These are phyloP conservation scores for Hemithea aestivaria DNA, from an alignment of 2,888 invertebrate species.

Conservation along the genomic window DNA sequence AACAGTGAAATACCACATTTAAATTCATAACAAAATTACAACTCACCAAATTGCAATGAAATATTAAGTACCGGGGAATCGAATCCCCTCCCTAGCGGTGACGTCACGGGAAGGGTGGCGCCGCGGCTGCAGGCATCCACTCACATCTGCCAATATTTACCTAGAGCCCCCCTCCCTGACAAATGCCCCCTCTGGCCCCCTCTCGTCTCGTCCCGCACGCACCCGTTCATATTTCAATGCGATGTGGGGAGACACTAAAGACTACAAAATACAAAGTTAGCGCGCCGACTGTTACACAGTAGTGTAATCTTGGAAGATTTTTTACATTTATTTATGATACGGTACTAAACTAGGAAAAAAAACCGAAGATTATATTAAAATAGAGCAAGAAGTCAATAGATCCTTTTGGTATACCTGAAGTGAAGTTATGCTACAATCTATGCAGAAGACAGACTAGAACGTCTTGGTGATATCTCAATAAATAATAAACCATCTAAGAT, in stretches of 20 bases:
- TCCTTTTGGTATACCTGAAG: no score
- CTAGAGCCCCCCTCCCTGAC: conserved; percentile 52
- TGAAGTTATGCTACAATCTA: no score
- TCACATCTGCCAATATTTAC: conserved; percentile 84
- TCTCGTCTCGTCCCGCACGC: conserved; percentile 47
- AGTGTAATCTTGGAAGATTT: conserved; percentile 18
- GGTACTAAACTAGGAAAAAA: no score
- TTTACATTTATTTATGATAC: no score
- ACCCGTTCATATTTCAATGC: conserved; percentile 75
- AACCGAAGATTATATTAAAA: no score
- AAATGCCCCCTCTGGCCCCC: conserved; percentile 35
- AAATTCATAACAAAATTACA: conserved; percentile 30
- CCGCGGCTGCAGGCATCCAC: conserved; percentile 79
- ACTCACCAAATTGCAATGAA: conserved; percentile 27
- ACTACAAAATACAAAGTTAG: conserved; percentile 66
- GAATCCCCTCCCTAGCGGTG: conserved; percentile 51
- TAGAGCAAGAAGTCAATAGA: no score
- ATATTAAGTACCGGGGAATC: conserved; percentile 28
- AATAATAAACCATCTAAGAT: no score
- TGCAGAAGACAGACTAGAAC: no score
- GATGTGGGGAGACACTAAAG: conserved; percentile 65
- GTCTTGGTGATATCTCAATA: no score
- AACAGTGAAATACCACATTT: conserved; percentile 10
- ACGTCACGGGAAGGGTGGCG: conserved; percentile 58
- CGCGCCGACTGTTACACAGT: conserved; percentile 36